Base-by-base conservation (phyloP, 1,140 invertebrate species). In the Anastatus disparis region DNA sequence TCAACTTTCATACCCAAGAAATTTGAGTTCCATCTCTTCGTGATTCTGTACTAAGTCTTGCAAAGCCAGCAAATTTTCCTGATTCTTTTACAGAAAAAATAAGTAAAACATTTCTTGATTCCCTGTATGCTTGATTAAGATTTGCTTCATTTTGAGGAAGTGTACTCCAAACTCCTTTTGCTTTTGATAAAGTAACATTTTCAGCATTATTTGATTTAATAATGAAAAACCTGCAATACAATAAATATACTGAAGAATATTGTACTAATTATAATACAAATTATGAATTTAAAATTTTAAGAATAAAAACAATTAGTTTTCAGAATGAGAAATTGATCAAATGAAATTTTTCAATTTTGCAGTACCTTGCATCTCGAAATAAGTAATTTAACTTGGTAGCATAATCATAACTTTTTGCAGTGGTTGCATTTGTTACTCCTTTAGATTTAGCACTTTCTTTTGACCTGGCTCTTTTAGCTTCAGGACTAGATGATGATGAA, bases 171-270 rank as follows among this genome's bases (percentile, higher is more conserved):
- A 99, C 97, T 71, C 95, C 95, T 88, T 95, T 97, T 0, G 91
- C 92, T 86, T 99, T 99, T 1, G 97, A 97, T 27, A 99, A 79
- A 24, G 93, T 93, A 29, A 99, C 93, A 87, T 99, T 99, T 84
- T 99, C 97, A 70, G 94, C 93, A 87, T 99, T 99, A 84, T 98
- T 98, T 50, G 96, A 98, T 85, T 99, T 99, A 73, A 99, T 98
- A 24, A 99, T 90, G 87, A 98, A 99, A 88, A 97, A 99, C 79
- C 85, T 86, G 64, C 8, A 53, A 65, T 59, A 69, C 73, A 76
- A 74, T n/a, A n/a, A n/a, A n/a, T n/a, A n/a, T n/a, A 52, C 7
- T 22, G 6, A 52, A 46, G 9, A 7, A 75, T 71, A 76, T 74
- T 62, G 48, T 71, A 46, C 9, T 46, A n/a, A n/a, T 8, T 46